Evolutionary conservation across 2,888 invertebrate species (phyloP).

Genomic region (Neoaliturus tenellus): DNA sequence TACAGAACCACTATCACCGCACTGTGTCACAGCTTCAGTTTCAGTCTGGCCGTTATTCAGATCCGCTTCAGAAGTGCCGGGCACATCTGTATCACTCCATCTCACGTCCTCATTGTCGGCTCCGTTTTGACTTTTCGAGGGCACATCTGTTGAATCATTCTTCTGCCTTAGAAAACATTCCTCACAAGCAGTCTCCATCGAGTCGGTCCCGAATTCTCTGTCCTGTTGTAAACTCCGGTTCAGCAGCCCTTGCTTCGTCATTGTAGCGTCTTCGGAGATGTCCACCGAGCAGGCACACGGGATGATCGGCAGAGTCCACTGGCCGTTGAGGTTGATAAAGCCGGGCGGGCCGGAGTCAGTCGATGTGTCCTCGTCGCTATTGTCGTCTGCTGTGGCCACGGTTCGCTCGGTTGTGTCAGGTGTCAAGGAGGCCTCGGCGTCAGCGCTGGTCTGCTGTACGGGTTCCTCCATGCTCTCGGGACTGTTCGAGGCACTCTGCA

Average conservation of each 20-base stretch:
- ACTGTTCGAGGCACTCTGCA: background rate
- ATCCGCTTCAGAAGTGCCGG: conserved; percentile 21
- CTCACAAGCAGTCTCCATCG: conserved; percentile 21
- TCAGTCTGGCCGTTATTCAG: background rate
- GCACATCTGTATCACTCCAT: background rate
- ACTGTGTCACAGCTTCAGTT: background rate
- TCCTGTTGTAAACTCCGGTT: conserved; percentile 56
- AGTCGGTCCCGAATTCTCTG: conserved; percentile 31
- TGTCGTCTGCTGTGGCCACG: background rate
- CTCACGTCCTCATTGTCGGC: conserved; percentile 38
- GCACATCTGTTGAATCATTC: conserved; percentile 26
- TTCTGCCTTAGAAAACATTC: conserved; percentile 24
- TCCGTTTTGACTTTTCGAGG: background rate
- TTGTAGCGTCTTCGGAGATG: conserved; percentile 45
- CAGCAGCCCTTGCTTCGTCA: conserved; percentile 57
- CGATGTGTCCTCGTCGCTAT: background rate
- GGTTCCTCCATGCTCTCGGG: conserved; percentile 43
- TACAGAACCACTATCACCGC: background rate
- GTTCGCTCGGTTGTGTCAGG: background rate
- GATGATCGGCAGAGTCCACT: conserved; percentile 58
- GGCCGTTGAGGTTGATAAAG: conserved; percentile 47
- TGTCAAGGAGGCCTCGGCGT: conserved; percentile 17
- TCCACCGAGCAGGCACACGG: conserved; percentile 55
- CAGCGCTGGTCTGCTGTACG: conserved; percentile 10
- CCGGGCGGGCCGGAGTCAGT: background rate